phyloP scores from a whole-genome alignment of 30 jellyfish, hydroid and myxozoan genomes.

The Pseudorhiza aurosa region DNA sequence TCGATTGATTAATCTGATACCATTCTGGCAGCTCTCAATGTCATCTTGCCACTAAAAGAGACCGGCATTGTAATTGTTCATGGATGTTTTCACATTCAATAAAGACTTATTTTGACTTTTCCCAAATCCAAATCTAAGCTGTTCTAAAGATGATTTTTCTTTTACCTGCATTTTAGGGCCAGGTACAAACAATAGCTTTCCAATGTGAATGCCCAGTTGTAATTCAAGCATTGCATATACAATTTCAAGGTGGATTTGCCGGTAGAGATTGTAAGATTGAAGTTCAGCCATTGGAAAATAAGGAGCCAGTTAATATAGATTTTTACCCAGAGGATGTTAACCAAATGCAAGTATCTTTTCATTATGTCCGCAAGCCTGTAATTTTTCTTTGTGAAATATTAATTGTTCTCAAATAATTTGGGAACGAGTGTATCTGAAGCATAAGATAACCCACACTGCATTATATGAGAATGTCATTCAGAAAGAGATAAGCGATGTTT shows the following conservation, averaged over 20 bases:
- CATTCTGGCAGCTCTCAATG: no score
- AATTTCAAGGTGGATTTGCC: constrained; percentile 99
- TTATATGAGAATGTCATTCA: no score
- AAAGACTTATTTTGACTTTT: not conserved
- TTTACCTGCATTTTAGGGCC: constrained; percentile 58
- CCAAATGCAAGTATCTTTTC: constrained; percentile 81
- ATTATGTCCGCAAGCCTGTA: no score
- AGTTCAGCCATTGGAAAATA: constrained; percentile 8
- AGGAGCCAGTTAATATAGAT: constrained; percentile 12
- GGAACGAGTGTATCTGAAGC: no score
- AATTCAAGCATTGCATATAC: constrained; percentile 55
- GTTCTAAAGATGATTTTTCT: not conserved
- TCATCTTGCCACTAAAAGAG: no score
- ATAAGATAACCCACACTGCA: no score
- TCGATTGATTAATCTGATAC: no score
- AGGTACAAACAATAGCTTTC: constrained; percentile 65
- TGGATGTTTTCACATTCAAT: no score
- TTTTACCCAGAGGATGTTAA: constrained; percentile 92
- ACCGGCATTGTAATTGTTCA: no score
- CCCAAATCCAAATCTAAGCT: not conserved
- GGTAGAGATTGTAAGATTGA: constrained; percentile 80
- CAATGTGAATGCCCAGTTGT: constrained; percentile 58
- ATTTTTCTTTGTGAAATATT: no score
- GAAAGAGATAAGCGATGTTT: no score
- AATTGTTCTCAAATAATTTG: no score